Evolutionary conservation across 2,113 vertebrate genomes (phyloP).

Genomic region (Sphyrna mokarran): DNA sequence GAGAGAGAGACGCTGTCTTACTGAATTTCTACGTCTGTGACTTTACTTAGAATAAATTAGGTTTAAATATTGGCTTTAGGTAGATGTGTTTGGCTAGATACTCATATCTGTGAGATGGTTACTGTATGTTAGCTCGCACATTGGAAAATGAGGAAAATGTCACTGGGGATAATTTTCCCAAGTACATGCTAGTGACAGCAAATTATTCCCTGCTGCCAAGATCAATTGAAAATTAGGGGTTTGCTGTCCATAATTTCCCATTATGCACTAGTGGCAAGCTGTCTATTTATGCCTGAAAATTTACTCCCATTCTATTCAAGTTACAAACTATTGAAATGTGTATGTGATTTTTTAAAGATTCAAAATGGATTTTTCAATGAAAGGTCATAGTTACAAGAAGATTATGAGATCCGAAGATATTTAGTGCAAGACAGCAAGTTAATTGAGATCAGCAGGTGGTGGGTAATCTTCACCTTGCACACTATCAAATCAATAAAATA

Average conservation of each 20-base stretch:
- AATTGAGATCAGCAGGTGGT: background rate
- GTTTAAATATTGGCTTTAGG: background rate
- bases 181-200: background rate
- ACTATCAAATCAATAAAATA: constrained; percentile 21
- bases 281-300: background rate
- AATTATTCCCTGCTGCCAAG: background rate
- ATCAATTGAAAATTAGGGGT: background rate
- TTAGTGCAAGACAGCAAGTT: background rate
- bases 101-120: background rate
- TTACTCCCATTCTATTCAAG: background rate
- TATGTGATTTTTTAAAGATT: background rate
- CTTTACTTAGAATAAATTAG: background rate
- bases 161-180: background rate
- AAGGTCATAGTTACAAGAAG: background rate
- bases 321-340: background rate
- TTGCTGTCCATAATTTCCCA: background rate
- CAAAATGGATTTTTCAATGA: background rate
- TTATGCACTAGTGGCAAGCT: background rate
- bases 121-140: background rate
- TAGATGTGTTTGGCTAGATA: background rate
- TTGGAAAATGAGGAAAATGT: background rate
- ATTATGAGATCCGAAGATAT: background rate
- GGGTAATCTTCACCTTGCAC: background rate
- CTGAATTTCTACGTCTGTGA: background rate
- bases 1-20: background rate